Conservation (phyloP, 2,797 vertebrate species). For the Crypturellus tataupa region DNA sequence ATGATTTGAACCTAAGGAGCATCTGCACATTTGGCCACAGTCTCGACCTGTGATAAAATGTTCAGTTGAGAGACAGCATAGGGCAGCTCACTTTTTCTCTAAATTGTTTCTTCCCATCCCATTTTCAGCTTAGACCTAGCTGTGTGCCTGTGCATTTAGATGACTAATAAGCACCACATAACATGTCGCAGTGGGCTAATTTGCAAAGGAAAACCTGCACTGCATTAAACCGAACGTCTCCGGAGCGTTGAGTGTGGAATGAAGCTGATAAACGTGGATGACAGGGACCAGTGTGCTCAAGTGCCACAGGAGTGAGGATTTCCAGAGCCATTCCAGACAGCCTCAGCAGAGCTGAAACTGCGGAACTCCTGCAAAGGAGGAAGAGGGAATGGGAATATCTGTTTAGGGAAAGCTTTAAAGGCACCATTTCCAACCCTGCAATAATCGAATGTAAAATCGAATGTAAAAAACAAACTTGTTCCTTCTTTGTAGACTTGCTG, state of each 20-base stretch:
- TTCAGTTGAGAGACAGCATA: background rate
- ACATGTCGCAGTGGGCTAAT: background rate
- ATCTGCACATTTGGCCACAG: background rate
- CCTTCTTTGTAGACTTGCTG: background rate
- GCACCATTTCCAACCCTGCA: background rate
- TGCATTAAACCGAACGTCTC: background rate
- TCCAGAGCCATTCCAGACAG: background rate
- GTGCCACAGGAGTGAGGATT: fast-evolving
- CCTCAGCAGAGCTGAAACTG: background rate
- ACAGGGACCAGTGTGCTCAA: background rate
- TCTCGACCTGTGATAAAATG: background rate
- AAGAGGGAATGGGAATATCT: background rate
- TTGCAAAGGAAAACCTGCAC: background rate
- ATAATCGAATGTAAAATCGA: background rate
- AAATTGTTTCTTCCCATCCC: background rate
- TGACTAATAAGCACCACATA: background rate
- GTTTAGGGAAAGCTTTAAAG: background rate
- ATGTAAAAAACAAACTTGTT: background rate
- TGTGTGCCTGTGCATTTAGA: fast-evolving
- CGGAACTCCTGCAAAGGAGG: background rate
- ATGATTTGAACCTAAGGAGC: background rate
- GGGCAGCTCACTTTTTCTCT: background rate
- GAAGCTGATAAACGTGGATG: background rate
- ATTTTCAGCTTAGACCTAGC: background rate
- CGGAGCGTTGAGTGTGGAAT: background rate